Conservation (phyloP, 2,888 invertebrate genomes). For the Sinopyrophorus schimmeli region DNA sequence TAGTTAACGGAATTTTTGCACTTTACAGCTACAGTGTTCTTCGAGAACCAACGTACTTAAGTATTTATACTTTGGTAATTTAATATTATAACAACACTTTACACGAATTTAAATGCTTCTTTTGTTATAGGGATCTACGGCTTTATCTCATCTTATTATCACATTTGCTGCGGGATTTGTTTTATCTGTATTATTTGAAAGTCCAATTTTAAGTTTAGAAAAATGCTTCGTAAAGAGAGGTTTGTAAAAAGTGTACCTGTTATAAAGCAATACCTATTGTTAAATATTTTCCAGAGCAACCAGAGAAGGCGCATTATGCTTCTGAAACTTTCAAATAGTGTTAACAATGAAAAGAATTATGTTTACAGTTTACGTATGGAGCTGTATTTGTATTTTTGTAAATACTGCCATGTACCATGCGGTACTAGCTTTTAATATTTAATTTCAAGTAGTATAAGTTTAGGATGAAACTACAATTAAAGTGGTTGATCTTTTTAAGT, state of each 20-base stretch:
- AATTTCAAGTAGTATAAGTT: no score
- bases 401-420: no score
- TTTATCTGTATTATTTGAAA: conserved; percentile 70
- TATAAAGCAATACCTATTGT: no score
- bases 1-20: conserved; percentile 72
- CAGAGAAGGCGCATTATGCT: no score
- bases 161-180: conserved; percentile 67
- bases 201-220: conserved; percentile 72
- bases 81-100: no score
- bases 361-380: no score
- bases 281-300: no score
- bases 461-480: neutral
- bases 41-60: conserved; percentile 64
- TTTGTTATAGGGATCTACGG: conserved; percentile 60
- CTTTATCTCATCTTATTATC: conserved; percentile 62
- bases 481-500: neutral
- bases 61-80: conserved; percentile 66
- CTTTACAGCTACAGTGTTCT: conserved; percentile 65
- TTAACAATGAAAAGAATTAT: no score
- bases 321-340: no score
- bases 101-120: neutral
- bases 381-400: no score
- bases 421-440: no score
- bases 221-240: conserved; percentile 64
- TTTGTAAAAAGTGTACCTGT: conserved; percentile 40